These are phyloP conservation scores for Sarcophaga bullata DNA, from an alignment of 1,140 invertebrate species.

Conservation along the genomic window DNA sequence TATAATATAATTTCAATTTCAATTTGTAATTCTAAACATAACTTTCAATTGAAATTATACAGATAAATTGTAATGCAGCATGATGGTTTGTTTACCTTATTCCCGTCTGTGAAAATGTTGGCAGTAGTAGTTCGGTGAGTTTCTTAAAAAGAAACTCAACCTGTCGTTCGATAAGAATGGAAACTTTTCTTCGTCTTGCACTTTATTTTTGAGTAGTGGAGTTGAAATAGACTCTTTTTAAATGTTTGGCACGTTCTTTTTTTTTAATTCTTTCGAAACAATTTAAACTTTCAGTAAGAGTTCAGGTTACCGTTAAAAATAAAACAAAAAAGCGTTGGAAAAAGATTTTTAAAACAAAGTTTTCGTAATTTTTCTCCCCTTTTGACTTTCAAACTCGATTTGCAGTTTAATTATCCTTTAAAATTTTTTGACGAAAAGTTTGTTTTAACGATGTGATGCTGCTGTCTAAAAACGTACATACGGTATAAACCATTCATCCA, in stretches of 20 bases:
- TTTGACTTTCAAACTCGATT: constrained; percentile 26
- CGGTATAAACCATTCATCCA: not conserved
- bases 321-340: not conserved
- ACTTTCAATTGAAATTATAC: not conserved
- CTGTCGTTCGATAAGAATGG: constrained; percentile 17
- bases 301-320: constrained; percentile 13
- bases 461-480: not conserved
- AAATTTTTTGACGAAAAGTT: constrained; percentile 4
- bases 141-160: constrained; percentile 55
- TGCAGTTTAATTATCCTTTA: constrained; percentile 43
- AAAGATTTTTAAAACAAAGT: constrained; percentile 2
- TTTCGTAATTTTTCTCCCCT: not conserved
- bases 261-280: not conserved
- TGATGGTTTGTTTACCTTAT: constrained; percentile 57
- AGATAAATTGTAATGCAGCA: no score
- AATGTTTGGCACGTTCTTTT: no score
- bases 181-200: not conserved
- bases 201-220: no score
- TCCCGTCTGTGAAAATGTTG: constrained; percentile 66
- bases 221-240: no score
- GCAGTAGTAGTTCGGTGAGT: constrained; percentile 56
- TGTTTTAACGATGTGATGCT: not conserved
- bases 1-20: no score
- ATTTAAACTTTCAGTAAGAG: not conserved
- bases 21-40: no score